A percentile compares a stretch with the other conserved stretches of the same genome.
Conservation (phyloP, 2,113 vertebrate genomes). For the Chamaea fasciata region DNA sequence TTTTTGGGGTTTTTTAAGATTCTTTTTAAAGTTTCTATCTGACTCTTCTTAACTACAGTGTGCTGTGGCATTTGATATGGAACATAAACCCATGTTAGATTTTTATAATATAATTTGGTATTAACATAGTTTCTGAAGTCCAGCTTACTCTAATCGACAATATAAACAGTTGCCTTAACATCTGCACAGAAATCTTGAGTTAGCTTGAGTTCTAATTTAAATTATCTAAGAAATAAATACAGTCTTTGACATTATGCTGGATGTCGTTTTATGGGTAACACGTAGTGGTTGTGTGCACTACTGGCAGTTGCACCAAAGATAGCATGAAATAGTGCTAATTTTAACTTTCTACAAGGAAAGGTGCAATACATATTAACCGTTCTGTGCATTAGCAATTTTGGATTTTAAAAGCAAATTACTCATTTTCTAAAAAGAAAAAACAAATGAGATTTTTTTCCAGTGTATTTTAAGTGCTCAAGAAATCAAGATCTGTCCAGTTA, state of each 20-base stretch:
- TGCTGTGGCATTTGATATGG: neutral
- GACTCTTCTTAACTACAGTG: neutral
- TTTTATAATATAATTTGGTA: neutral
- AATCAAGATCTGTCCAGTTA: neutral
- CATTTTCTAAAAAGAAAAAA: neutral
- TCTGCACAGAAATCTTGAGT: neutral
- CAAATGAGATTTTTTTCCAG: neutral
- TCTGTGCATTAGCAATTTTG: neutral
- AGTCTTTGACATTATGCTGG: neutral
- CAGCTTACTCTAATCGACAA: accelerated
- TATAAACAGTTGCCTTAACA: neutral
- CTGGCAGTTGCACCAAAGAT: neutral
- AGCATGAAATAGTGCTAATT: neutral
- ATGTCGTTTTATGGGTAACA: neutral
- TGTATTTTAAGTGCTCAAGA: neutral
- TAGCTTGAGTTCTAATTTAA: neutral
- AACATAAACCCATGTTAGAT: neutral
- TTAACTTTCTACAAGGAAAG: neutral
- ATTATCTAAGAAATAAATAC: neutral
- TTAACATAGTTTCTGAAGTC: neutral
- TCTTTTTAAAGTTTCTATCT: neutral
- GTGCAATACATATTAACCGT: neutral
- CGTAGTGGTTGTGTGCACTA: accelerated
- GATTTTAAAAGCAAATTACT: neutral
- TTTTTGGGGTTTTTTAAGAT: neutral